Evolutionary conservation across 2,797 vertebrate genomes (phyloP), one percentile per base, ranked within the genome.

Genomic region (Arrhamphus sclerolepis): DNA sequence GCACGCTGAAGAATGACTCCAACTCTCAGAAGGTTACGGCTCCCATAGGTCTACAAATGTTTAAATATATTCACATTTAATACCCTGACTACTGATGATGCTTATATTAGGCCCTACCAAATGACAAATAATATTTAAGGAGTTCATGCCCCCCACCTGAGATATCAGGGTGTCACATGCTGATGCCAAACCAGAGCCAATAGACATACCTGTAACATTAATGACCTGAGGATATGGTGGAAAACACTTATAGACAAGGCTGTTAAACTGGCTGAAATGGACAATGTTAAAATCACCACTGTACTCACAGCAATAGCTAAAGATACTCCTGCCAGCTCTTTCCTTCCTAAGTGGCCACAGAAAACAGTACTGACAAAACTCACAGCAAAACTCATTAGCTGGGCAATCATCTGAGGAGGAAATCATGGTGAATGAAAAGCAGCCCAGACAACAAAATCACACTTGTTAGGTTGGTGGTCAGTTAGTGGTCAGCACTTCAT

Each of bases 341-440:
- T 85, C 69, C 78, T 94, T 22, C 94, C 95, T 82, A 96, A 81
- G 60, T 95, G 95, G 2, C 96, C 95, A 59, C 96, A 95, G 90
- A 96, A 97, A 56, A 96, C 72, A 42, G 93, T 92, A 54, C 96
- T 97, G 52, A 96, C 89, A 6, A 94, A 81, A 0, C 85, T 82
- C 18, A 94, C 84, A 0, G 93, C 58, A 63, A 92, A 93, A 31
- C 57, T 44, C 90, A 95, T 90, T 46, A 94, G 3, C 75, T 94
- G 93, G n/a, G 92, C 66, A 0, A 95, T 62, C 28, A 92, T 87
- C 96, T 97, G 48, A 38, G 34, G 34, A 38, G 34, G 13, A 58
- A 17, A 28, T n/a, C 34, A 3, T 60, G 42, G 41, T 28, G 5
- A 8, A 43, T 18, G 0, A 18, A 48, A 34, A 38, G 13, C 14